Evolutionary conservation across 2,888 invertebrate species (phyloP).

Genomic region (Protula sp.): DNA sequence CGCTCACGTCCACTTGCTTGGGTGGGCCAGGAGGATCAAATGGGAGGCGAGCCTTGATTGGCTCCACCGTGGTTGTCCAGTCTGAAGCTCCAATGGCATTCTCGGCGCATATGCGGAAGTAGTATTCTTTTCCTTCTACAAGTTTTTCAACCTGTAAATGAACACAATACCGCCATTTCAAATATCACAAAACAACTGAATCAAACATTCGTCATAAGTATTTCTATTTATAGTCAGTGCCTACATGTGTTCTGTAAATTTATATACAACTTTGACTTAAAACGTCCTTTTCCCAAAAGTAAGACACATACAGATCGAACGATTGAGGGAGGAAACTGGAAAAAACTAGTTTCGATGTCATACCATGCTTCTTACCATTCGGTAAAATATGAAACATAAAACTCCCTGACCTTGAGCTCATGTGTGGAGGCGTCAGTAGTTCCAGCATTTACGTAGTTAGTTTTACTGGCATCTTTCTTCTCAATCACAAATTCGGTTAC

Average conservation of each 20-base stretch:
- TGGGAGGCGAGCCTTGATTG: conserved; percentile 19
- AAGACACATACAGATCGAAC: too few relatives aligned
- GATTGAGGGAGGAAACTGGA: too few relatives aligned
- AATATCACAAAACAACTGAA: too few relatives aligned
- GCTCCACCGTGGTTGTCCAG: conserved; percentile 56
- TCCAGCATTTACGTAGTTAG: conserved; percentile 35
- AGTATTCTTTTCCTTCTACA: conserved; percentile 42
- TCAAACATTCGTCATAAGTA: too few relatives aligned
- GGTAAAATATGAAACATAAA: too few relatives aligned
- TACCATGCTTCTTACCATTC: too few relatives aligned
- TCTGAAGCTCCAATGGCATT: conserved; percentile 39
- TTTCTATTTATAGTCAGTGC: too few relatives aligned
- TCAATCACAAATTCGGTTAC: conserved; percentile 46
- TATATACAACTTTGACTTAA: too few relatives aligned
- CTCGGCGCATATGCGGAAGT: conserved; percentile 50
- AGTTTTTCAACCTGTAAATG: conserved; percentile 31
- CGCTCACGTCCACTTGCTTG: conserved; percentile 26
- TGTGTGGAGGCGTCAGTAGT: neutral
- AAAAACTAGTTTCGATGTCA: too few relatives aligned
- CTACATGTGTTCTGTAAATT: too few relatives aligned
- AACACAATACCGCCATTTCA: too few relatives aligned
- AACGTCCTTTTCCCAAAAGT: too few relatives aligned
- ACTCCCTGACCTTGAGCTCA: conserved; percentile 26
- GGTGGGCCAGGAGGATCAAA: conserved; percentile 52
- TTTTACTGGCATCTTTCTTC: conserved; percentile 37